Base-by-base conservation (phyloP, 1,140 invertebrate genomes). In the Tribolium castaneum region DNA sequence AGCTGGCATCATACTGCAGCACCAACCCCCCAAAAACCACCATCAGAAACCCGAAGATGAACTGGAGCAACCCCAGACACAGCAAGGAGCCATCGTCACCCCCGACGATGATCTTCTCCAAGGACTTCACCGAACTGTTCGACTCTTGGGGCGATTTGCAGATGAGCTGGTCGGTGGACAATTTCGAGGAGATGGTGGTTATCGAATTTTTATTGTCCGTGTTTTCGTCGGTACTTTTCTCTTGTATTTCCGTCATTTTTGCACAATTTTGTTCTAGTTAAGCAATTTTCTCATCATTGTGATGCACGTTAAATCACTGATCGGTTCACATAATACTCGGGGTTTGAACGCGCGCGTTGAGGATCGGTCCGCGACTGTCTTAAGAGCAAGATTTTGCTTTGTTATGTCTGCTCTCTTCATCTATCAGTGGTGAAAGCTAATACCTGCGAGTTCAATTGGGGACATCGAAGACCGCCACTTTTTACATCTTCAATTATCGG, bases 1-100 rank as follows among this genome's bases (percentile, higher is more conserved):
- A 84, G 45, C 89, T 88, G 3, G 90, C 87, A 13, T 88, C 89
- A 83, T 91, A 89, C 62, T 90, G 86, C 62, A 91, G 88, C 3
- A 89, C 89, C 66, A 90, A 78, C 13, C 89, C 89, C 2, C 90
- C 90, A 49, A 90, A 88, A 10, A 89, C 87, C 73, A 89, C 86
- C 88, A 92, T 88, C 80, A 90, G 78, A 30, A 90, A 86, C 7
- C 91, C 91, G 70, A 90, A 86, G 39, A 89, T 77, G 80, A 91
- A 85, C 82, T 92, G 91, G 19, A 86, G 82, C 62, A 89, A 74
- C 34, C 89, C 90, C 79, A 91, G 80, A 62, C 87, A 86, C 82
- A 91, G 86, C n/a, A 90, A 78, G 7, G 76, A 78, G 59, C 78
- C 80, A 30, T 85, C 80, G 6, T 82, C 81, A 12, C 76, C 77